Conservation (phyloP, 2,113 vertebrate genomes). For the Epinephelus moara region DNA sequence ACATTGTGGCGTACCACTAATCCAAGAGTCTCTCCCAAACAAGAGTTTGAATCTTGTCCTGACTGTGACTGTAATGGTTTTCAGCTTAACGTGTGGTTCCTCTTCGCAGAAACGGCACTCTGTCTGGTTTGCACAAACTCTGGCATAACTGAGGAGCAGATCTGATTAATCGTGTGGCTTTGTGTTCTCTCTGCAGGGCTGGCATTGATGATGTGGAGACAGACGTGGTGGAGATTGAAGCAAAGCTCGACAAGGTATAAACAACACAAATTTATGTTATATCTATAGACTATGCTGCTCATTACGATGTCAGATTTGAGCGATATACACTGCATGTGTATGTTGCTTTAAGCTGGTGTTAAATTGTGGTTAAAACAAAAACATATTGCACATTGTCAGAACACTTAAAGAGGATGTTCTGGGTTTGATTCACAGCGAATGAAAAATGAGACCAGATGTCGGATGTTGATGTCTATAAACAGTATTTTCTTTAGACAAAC, state of each 20-base stretch:
- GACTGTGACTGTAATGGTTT: slow-evolving; percentile 22
- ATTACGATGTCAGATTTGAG: neutral
- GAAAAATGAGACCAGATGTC: slow-evolving; percentile 6
- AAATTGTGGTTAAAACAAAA: neutral
- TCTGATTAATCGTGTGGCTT: slow-evolving; percentile 44
- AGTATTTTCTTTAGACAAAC: neutral
- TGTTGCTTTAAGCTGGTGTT: neutral
- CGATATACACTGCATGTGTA: neutral
- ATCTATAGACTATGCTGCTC: slow-evolving; percentile 7
- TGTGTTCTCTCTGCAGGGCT: slow-evolving; percentile 86
- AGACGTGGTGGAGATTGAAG: slow-evolving; percentile 95
- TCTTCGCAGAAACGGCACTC: slow-evolving; percentile 27
- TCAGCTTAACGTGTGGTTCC: slow-evolving; percentile 33
- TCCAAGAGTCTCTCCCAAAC: slow-evolving; percentile 28
- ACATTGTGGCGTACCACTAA: slow-evolving; percentile 32
- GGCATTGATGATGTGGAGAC: slow-evolving; percentile 97
- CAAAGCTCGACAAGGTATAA: slow-evolving; percentile 97
- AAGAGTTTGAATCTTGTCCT: slow-evolving; percentile 16
- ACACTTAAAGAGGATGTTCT: neutral
- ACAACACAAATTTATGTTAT: neutral
- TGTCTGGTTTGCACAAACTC: neutral
- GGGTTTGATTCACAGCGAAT: slow-evolving; percentile 16
- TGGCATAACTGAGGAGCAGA: slow-evolving; percentile 18
- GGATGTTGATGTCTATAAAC: neutral
- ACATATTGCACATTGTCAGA: slow-evolving; percentile 2